phyloP scores from a whole-genome alignment of 2,797 vertebrate genomes.

The Agapornis canus region DNA sequence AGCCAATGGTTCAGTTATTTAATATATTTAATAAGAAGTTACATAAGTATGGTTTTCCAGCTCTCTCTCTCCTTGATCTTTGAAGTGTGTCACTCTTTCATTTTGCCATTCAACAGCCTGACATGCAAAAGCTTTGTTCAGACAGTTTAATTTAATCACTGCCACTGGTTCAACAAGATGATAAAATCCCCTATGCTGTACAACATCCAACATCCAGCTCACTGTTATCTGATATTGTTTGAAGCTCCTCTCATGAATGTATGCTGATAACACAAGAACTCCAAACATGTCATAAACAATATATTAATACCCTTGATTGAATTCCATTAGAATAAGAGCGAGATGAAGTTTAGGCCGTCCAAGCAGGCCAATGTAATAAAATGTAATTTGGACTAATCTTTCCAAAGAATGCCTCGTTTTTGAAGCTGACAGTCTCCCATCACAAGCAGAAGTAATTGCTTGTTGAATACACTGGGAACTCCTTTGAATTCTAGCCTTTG shows the following conservation, averaged over 20 bases:
- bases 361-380: conserved; percentile 91
- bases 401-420: conserved; percentile 91
- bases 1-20: conserved; percentile 34
- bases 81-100: conserved; percentile 87
- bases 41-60: conserved; percentile 43
- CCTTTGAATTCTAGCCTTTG: conserved; percentile 85
- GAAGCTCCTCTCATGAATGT: conserved; percentile 90
- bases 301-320: conserved; percentile 88
- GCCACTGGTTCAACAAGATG: conserved; percentile 92
- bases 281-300: conserved; percentile 96
- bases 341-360: conserved; percentile 89
- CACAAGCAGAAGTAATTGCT: conserved; percentile 90
- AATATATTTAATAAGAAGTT: conserved; percentile 58
- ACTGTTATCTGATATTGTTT: conserved; percentile 92
- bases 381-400: conserved; percentile 99
- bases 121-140: conserved; percentile 97
- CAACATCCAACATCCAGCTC: conserved; percentile 87
- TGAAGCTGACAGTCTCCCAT: conserved; percentile 94
- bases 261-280: conserved; percentile 88
- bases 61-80: conserved; percentile 85
- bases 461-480: conserved; percentile 83
- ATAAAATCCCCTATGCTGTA: conserved; percentile 89
- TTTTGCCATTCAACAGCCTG: conserved; percentile 89
- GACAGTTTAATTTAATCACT: conserved; percentile 99
- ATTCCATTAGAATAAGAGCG: conserved; percentile 90